Evolutionary conservation across 1,140 invertebrate genomes (phyloP), one percentile per base, ranked within the genome.

Genomic region (Anoplolepis gracilipes): DNA sequence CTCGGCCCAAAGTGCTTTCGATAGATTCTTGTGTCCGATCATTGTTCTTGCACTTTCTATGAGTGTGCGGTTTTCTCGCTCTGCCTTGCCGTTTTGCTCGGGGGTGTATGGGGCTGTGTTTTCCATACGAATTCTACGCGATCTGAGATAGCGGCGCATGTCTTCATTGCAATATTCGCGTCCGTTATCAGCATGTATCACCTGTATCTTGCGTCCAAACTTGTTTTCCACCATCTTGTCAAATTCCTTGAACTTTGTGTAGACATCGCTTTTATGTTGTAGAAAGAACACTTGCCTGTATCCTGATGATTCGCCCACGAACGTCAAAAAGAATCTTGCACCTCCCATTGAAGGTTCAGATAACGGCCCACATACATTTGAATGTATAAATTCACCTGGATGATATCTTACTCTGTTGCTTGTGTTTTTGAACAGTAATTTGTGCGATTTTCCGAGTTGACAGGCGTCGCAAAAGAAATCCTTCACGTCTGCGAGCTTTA

Each of bases 1-100:
- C 91, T 96, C 95, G 8, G 92, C 94, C 95, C 94, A 96, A n/a
- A 95, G 89, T 0, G 87, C 67, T n/a, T 92, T 81, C 16, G 91
- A 87, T 25, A 96, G 61, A 42, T 93, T 78, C 39, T 91, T 87
- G 7, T 89, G 85, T 22, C 87, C 42, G 13, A 95, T 42, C 94
- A 95, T 94, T 8, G 92, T 85, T 22, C 93, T 79, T 1, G 94
- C 94, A 79, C 84, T 90, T 75, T 95, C 93, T 5, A 94, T 84
- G 8, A 95, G 87, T 1, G 94, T 95, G 7, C 94, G 86, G 85
- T 95, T 94, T 19, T 93, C 92, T 39, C 93, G 67, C 84, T 95
- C 95, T 19, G 91, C 88, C 13, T 88, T 75, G 0, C 93, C 93
- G 79, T 95, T 95, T 87, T 95, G 93, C 77, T 95, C 90, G 2